Base-by-base conservation (phyloP, 2,888 invertebrate genomes). In the Sericinus montela region DNA sequence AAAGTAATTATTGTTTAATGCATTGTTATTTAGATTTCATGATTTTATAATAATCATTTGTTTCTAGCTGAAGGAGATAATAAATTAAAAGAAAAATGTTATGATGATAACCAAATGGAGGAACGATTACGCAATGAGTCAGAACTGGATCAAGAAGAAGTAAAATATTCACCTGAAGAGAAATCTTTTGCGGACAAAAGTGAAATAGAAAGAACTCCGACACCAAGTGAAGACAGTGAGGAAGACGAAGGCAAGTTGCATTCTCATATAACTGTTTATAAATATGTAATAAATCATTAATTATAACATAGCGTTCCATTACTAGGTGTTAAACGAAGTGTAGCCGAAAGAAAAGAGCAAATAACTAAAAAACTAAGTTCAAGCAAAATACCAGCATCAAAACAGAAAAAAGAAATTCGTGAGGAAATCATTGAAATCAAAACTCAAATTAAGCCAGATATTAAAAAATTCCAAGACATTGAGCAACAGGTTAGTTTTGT, bases 111-210 rank as follows among this genome's bases (percentile, higher is more conserved):
- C 32, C 75, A 79, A 56, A 75, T 81, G 30, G 61, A 75, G 35
- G 87, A 89, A 55, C 72, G 76, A 8, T 60, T 69, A n/a, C 67
- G 66, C 46, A 62, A 69, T 37, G 86, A 86, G 40, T 72, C 74
- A 10, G 88, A 88, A 56, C 71, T 81, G 30, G 88, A 88, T 56
- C 87, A 86, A 54, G 93, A 93, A 62, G 94, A 95, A 75, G 90
- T 91, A 25, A 95, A 95, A 73, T 95, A 95, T 71, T 93, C 93
- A 0, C 94, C 94, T 0, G 95, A 95, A 80, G 95, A 95, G 62
- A 95, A 95, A 69, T 91, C 91, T 1, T 86, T 93, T 3, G 89
- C 93, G 49, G 93, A 93, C 40, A 92, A 93, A 55, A 92, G 92
- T 66, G 93, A 93, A 56, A 84, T 86, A 41, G 90, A 86, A 25